A percentile compares a stretch with the other conserved stretches of the same genome.
These are phyloP conservation scores for Oscheius myriophilus DNA, from an alignment of 2,888 invertebrate genomes.

Conservation along the genomic window DNA sequence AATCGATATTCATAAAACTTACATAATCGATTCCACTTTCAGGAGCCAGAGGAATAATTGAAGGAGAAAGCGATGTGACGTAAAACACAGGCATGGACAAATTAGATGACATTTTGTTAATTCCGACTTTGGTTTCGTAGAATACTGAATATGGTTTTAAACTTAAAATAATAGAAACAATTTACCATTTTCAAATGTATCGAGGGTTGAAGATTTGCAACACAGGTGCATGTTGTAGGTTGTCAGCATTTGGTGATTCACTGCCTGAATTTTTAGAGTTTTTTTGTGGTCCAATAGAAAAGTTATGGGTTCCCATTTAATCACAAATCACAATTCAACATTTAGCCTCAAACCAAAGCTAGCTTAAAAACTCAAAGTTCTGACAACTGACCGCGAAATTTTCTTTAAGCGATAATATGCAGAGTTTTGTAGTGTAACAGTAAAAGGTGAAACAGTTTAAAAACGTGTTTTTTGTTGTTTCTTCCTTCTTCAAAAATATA, in stretches of 20 bases:
- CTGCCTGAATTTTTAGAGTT: slow-evolving; percentile 31
- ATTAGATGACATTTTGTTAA: slow-evolving; percentile 60
- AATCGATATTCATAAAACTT: slow-evolving; percentile 5
- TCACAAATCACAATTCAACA: too few relatives aligned
- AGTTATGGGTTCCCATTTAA: too few relatives aligned
- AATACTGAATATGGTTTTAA: slow-evolving; percentile 43
- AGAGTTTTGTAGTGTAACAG: too few relatives aligned
- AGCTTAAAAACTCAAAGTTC: too few relatives aligned
- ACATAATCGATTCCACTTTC: slow-evolving; percentile 57
- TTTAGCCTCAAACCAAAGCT: too few relatives aligned
- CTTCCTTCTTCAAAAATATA: too few relatives aligned
- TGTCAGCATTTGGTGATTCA: slow-evolving; percentile 58
- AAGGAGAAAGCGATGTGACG: slow-evolving; percentile 58
- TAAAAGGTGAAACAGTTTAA: too few relatives aligned
- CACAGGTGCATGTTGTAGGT: slow-evolving; percentile 63
- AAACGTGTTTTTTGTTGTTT: too few relatives aligned
- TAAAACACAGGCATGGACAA: slow-evolving; percentile 62
- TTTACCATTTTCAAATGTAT: slow-evolving; percentile 58
- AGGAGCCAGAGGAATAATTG: slow-evolving; percentile 56
- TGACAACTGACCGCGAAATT: too few relatives aligned
- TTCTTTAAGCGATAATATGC: too few relatives aligned
- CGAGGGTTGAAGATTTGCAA: slow-evolving; percentile 57
- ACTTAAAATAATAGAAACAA: not conserved
- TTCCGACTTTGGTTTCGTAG: slow-evolving; percentile 62
- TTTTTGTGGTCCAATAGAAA: too few relatives aligned